Conservation (phyloP, 2,888 invertebrate species). For the Cataglyphis albicans region DNA sequence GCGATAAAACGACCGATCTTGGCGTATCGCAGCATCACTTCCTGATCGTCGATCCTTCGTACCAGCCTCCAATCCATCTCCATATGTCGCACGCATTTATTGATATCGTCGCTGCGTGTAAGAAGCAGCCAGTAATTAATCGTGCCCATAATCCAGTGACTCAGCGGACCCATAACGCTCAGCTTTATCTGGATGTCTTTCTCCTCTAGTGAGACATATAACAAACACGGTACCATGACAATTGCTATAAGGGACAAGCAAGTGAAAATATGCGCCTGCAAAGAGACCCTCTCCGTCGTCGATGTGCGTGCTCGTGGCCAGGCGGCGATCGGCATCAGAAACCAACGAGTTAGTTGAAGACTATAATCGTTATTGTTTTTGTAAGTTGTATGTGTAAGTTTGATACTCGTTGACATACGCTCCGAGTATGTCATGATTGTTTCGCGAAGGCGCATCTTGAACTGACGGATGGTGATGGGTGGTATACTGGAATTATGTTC, state of each 20-base stretch:
- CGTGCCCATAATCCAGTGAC: slow-evolving; percentile 72
- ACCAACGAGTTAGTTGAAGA: slow-evolving; percentile 74
- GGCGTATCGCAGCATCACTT: slow-evolving; percentile 65
- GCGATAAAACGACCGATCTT: slow-evolving; percentile 59
- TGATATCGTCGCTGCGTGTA: slow-evolving; percentile 55
- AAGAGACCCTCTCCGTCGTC: not conserved
- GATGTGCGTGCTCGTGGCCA: slow-evolving; percentile 67
- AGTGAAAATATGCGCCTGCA: not conserved
- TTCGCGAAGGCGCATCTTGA: slow-evolving; percentile 10
- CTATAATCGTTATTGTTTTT: slow-evolving; percentile 62
- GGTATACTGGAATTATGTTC: not conserved
- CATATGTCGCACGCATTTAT: slow-evolving; percentile 67
- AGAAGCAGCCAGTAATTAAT: slow-evolving; percentile 72
- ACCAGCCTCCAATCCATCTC: slow-evolving; percentile 64
- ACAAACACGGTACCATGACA: slow-evolving; percentile 64
- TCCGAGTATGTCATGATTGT: slow-evolving; percentile 26
- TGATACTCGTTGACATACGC: not conserved
- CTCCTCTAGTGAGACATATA: slow-evolving; percentile 68
- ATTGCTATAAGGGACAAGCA: slow-evolving; percentile 54
- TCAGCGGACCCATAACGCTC: slow-evolving; percentile 72
- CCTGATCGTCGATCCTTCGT: slow-evolving; percentile 50
- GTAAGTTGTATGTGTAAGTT: slow-evolving; percentile 5
- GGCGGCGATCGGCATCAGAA: slow-evolving; percentile 73
- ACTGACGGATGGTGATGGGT: slow-evolving; percentile 27
- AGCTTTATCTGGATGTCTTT: slow-evolving; percentile 63